phyloP scores from a whole-genome alignment of 2,113 vertebrate genomes.

The Gambusia holbrooki region DNA sequence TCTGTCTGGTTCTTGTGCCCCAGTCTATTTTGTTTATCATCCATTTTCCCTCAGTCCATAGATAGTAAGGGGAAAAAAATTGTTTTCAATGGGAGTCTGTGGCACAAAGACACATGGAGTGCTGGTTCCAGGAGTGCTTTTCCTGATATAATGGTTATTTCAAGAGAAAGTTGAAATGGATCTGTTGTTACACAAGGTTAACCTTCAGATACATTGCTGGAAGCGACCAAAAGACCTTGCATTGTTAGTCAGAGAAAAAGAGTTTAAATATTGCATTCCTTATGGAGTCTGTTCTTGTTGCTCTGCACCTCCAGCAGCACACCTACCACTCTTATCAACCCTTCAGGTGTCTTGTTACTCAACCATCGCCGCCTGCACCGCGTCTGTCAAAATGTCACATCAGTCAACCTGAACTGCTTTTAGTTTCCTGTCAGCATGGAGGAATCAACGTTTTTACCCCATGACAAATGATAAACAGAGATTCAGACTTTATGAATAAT shows the following conservation, averaged over 20 bases:
- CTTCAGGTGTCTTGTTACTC: background rate
- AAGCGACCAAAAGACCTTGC: conserved; percentile 1
- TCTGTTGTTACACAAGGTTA: conserved; percentile 10
- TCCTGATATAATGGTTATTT: background rate
- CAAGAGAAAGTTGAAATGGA: background rate
- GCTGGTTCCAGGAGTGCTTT: background rate
- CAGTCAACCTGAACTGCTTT: conserved; percentile 21
- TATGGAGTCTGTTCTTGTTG: background rate
- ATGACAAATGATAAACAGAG: conserved; percentile 12
- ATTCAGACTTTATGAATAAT: conserved; percentile 25
- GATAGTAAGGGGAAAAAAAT: background rate
- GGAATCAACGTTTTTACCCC: conserved; percentile 21
- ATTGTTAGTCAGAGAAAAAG: conserved; percentile 7
- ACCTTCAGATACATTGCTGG: background rate
- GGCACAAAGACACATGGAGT: background rate
- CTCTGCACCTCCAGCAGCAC: background rate
- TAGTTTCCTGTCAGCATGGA: conserved; percentile 7
- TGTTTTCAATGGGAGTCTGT: background rate
- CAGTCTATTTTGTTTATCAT: background rate
- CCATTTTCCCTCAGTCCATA: background rate
- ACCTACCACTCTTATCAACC: background rate
- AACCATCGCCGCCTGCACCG: conserved; percentile 9
- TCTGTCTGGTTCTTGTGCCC: background rate
- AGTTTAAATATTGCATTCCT: conserved; percentile 4
- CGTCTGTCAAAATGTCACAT: conserved; percentile 29